phyloP scores from a whole-genome alignment of 2,113 vertebrate genomes.

The Todiramphus chloris region DNA sequence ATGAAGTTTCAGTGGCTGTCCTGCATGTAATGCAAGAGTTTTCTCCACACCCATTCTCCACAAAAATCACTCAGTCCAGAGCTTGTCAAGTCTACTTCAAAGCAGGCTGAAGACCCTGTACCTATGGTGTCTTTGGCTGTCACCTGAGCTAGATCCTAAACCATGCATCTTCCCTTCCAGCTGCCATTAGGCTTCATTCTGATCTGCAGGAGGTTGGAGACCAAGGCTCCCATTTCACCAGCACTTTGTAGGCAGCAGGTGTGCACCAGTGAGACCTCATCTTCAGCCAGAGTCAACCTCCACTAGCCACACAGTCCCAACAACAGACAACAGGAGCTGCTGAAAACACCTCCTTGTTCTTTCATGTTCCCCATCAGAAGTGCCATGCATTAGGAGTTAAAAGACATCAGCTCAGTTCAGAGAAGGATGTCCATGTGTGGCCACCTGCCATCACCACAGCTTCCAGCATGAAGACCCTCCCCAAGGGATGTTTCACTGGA shows the following conservation, averaged over 20 bases:
- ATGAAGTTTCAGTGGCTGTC: neutral
- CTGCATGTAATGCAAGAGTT: neutral
- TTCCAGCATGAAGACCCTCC: neutral
- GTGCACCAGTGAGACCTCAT: neutral
- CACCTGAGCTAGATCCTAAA: neutral
- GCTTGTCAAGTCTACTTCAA: neutral
- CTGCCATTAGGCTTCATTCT: neutral
- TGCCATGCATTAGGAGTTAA: rapidly evolving
- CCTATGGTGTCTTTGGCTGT: neutral
- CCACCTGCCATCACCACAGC: neutral
- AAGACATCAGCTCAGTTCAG: neutral
- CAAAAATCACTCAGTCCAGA: neutral
- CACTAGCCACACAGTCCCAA: rapidly evolving
- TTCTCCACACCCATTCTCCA: neutral
- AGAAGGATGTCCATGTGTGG: rapidly evolving
- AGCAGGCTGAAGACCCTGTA: neutral
- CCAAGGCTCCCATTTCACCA: neutral
- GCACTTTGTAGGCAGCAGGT: neutral
- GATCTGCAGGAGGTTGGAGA: neutral
- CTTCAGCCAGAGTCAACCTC: neutral
- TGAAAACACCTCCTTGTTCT: neutral
- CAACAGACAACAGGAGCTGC: neutral
- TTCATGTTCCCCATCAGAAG: rapidly evolving
- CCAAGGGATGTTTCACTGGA: neutral
- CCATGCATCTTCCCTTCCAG: rapidly evolving